phyloP scores from a whole-genome alignment of 2,113 vertebrate genomes.

The Chaetura pelagica region DNA sequence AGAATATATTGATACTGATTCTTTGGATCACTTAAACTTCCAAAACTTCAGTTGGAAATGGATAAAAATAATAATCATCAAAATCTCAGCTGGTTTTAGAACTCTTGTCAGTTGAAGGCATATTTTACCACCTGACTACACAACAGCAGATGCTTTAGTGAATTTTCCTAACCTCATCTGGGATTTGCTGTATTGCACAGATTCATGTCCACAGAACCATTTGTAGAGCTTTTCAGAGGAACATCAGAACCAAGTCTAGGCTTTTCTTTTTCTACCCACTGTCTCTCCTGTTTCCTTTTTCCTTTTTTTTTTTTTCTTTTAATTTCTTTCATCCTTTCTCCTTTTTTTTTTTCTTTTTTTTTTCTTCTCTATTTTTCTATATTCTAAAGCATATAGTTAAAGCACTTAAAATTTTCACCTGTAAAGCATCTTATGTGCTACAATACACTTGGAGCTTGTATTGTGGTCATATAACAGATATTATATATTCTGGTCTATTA shows the following conservation, averaged over 20 bases:
- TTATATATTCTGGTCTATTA: background rate
- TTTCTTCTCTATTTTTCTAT: background rate
- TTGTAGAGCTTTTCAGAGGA: background rate
- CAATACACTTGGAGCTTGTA: background rate
- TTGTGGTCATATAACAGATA: background rate
- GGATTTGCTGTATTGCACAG: background rate
- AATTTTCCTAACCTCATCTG: background rate
- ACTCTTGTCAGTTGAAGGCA: background rate
- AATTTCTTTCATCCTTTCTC: rapidly evolving
- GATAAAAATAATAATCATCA: background rate
- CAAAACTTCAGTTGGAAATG: background rate
- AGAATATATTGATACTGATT: background rate
- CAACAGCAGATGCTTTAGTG: background rate
- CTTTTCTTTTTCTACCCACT: background rate
- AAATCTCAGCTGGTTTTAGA: background rate
- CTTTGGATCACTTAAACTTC: background rate
- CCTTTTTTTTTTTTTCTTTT: rapidly evolving
- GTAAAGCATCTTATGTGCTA: background rate
- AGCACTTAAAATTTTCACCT: background rate
- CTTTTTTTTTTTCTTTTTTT: too few relatives aligned
- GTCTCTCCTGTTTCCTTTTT: rapidly evolving
- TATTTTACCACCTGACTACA: background rate
- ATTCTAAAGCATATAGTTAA: background rate
- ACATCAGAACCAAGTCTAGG: background rate
- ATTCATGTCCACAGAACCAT: background rate